Evolutionary conservation across 1,140 invertebrate species (phyloP).

Genomic region (Drosophila biarmipes): DNA sequence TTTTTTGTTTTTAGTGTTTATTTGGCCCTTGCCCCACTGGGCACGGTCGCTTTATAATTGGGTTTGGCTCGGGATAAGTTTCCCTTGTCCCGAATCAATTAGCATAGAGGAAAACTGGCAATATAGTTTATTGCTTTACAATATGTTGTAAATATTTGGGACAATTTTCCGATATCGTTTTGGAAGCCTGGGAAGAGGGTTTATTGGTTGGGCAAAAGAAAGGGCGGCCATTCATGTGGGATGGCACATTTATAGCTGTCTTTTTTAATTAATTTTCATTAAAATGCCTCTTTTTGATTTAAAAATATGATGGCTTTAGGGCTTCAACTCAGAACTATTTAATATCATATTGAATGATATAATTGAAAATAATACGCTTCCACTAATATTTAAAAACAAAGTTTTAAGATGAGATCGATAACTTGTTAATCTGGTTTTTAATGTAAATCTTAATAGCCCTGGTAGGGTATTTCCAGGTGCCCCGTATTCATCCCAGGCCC

Average conservation of each 20-base stretch:
- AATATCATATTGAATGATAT: no score
- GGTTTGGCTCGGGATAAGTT: slow-evolving; percentile 39
- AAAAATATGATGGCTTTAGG: no score
- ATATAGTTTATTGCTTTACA: slow-evolving; percentile 40
- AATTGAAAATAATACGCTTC: no score
- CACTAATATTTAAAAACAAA: no score
- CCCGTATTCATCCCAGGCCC: not conserved
- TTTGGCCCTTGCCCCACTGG: slow-evolving; percentile 44
- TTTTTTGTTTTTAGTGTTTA: slow-evolving; percentile 50
- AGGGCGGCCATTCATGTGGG: not conserved
- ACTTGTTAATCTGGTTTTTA: no score
- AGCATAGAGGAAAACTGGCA: slow-evolving; percentile 30
- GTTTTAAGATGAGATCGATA: no score
- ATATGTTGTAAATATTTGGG: slow-evolving; percentile 16
- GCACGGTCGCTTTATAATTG: slow-evolving; percentile 61
- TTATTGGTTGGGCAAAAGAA: not conserved
- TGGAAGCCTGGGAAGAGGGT: not conserved
- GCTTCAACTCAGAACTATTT: not conserved
- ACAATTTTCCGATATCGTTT: not conserved
- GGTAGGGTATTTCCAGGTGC: slow-evolving; percentile 7
- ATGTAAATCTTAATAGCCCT: not conserved
- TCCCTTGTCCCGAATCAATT: slow-evolving; percentile 24
- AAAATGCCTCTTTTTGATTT: not conserved
- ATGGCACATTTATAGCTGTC: not conserved
- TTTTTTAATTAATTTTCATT: not conserved